Conservation (phyloP, 1,140 invertebrate genomes). For the Drosophila seguyi region DNA sequence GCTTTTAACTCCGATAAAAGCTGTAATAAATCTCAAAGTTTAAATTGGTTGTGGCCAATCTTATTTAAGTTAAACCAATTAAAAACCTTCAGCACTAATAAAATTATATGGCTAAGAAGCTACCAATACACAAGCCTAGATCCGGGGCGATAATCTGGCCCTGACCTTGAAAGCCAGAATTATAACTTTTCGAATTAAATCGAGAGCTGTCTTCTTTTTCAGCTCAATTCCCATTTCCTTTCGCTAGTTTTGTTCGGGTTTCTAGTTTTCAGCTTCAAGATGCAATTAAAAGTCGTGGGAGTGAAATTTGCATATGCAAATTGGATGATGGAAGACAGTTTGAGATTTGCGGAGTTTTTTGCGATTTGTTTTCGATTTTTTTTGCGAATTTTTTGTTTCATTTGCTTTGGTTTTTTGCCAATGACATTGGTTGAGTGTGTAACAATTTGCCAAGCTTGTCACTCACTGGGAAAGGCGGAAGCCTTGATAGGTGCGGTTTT, state of each 20-base stretch:
- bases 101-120: slow-evolving; percentile 19
- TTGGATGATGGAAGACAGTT: slow-evolving; percentile 51
- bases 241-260: slow-evolving; percentile 23
- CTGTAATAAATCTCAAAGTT: slow-evolving; percentile 6
- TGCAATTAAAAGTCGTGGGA: slow-evolving; percentile 79
- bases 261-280: slow-evolving; percentile 27
- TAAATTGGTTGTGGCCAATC: not conserved
- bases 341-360: slow-evolving; percentile 45
- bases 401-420: slow-evolving; percentile 45
- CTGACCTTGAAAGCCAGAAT: slow-evolving; percentile 47
- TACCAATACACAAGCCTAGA: slow-evolving; percentile 5
- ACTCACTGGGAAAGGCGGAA: slow-evolving; percentile 55
- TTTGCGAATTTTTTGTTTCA: slow-evolving; percentile 9
- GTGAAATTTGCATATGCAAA: slow-evolving; percentile 78
- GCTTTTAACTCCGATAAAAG: slow-evolving; percentile 1
- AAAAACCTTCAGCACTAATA: slow-evolving; percentile 2
- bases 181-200: slow-evolving; percentile 40
- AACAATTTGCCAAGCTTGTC: slow-evolving; percentile 53
- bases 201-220: slow-evolving; percentile 55
- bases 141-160: slow-evolving; percentile 22
- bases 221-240: slow-evolving; percentile 21
- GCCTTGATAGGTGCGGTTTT: slow-evolving; percentile 34
- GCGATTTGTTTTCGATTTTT: slow-evolving; percentile 1
- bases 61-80: slow-evolving; percentile 3
- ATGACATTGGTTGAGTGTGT: slow-evolving; percentile 64